Evolutionary conservation across 2,888 invertebrate species (phyloP), one percentile per base, ranked within the genome.

Genomic region (Creontiades dilutus): DNA sequence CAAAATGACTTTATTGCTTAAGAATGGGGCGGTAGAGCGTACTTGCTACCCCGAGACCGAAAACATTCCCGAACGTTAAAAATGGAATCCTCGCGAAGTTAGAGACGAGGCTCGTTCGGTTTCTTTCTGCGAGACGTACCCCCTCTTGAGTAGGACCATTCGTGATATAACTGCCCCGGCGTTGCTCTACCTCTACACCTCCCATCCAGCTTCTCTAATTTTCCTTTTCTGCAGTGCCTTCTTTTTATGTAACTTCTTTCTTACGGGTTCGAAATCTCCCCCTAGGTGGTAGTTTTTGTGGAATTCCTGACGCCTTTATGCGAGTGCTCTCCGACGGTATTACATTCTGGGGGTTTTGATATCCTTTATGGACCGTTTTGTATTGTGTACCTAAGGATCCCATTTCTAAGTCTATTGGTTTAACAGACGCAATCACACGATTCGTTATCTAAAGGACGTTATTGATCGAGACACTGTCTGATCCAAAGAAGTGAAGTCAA

Each of bases 11-110:
- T 57, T 57, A 57, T 57, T 57, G 57, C 57, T 57, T 57, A 16
- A 57, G 57, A 16, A 57, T 37, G 52, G 16, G 7, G 57, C 57
- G 57, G 14, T n/a, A 57, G 16, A n/a, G 57, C 57, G 16, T n/a
- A 57, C 57, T 5, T 57, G 57, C 57, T 57, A 57, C 57, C n/a
- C 57, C 57, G 57, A 57, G 57, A 57, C 57, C 57, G 57, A 57
- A 57, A 57, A 57, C 57, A 57, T 57, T 57, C 57, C n/a, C 16
- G 57, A 57, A 57, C 57, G 57, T 57, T 57, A n/a, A 57, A 57
- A 57, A 57, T 57, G 57, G 57, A 57, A 57, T 57, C 57, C 57
- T n/a, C 57, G 57, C 57, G 5, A 57, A 57, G 57, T 57, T 57
- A 52, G 57, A n/a, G 57, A 57, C 57, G 57, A 16, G 57, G 57